These are phyloP conservation scores for Heterohyrax brucei DNA, from an alignment of 2,797 vertebrate species.

Conservation along the genomic window DNA sequence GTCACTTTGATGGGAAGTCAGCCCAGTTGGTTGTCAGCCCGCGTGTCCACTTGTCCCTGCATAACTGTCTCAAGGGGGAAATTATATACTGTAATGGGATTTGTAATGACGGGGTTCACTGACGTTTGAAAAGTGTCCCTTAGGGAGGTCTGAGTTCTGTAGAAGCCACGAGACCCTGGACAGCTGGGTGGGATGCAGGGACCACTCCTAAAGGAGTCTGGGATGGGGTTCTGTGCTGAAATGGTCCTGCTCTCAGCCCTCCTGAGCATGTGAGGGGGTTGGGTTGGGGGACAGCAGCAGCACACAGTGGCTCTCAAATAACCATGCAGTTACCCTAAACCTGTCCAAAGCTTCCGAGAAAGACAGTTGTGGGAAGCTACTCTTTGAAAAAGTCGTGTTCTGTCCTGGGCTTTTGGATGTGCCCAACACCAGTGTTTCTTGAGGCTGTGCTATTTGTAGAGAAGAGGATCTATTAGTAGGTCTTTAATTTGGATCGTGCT, in stretches of 20 bases:
- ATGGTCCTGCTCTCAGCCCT: not conserved
- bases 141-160: not conserved
- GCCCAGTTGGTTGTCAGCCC: not conserved
- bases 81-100: not conserved
- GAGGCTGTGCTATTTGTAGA: not conserved
- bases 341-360: not conserved
- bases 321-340: not conserved
- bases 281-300: not conserved
- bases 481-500: not conserved
- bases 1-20: not conserved
- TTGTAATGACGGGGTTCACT: not conserved
- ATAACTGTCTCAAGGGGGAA: not conserved
- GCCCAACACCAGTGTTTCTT: not conserved
- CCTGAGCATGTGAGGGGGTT: rapidly evolving
- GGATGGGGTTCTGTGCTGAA: not conserved
- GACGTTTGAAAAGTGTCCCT: not conserved
- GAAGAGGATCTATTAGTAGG: not conserved
- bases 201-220: rapidly evolving
- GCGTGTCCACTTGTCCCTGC: rapidly evolving
- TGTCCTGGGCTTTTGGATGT: not conserved
- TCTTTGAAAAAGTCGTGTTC: not conserved
- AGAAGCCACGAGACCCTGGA: not conserved
- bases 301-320: not conserved
- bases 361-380: not conserved
- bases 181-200: not conserved